A percentile compares a stretch with the other conserved stretches of the same genome.
phyloP scores from a whole-genome alignment of 2,888 invertebrate genomes.

The Amiota communis region DNA sequence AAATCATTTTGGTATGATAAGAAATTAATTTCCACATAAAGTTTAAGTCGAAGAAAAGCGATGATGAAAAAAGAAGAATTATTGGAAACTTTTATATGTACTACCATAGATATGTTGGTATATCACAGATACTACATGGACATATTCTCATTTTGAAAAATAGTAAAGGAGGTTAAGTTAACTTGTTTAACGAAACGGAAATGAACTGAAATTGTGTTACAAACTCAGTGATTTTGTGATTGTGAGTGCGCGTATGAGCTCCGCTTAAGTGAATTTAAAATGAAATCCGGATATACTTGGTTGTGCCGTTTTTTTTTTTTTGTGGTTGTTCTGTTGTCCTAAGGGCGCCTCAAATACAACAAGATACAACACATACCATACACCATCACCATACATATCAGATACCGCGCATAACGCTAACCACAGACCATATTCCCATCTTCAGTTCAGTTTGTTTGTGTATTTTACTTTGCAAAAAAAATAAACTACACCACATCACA shows the following conservation, averaged over 20 bases:
- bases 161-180: not conserved
- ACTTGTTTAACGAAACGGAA: conserved; percentile 15
- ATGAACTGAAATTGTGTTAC: not conserved
- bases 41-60: not conserved
- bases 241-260: not conserved
- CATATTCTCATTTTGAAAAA: no score
- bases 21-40: conserved; percentile 18
- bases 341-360: no score
- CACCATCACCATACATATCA: not conserved
- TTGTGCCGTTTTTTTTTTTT: conserved; percentile 9
- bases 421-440: not conserved
- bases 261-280: conserved; percentile 7
- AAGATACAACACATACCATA: no score
- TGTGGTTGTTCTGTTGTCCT: not conserved
- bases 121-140: no score
- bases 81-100: no score
- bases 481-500: not conserved
- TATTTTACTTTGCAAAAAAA: no score
- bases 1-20: not conserved
- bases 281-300: conserved; percentile 13
- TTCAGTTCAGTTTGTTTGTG: no score
- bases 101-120: no score
- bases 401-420: conserved; percentile 33
- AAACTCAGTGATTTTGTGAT: not conserved
- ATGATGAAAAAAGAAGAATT: not conserved